These are phyloP conservation scores for Tridacna gigas DNA, from an alignment of 2,888 invertebrate species.

Conservation along the genomic window DNA sequence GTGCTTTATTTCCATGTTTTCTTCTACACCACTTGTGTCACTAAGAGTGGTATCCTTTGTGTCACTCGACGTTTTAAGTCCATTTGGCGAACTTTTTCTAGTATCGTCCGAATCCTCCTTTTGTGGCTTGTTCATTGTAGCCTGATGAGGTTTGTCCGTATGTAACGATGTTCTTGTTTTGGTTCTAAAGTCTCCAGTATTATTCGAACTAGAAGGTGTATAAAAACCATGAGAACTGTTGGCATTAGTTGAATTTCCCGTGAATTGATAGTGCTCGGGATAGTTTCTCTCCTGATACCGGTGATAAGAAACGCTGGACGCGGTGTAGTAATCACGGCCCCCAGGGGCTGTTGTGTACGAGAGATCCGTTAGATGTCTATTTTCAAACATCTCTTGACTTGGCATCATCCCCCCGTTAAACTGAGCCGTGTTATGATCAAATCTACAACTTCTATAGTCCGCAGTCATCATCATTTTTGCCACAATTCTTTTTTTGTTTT, in stretches of 20 bases:
- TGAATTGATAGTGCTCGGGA: conserved; percentile 70
- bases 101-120: conserved; percentile 51
- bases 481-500: neutral
- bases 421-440: conserved; percentile 72
- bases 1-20: conserved; percentile 64
- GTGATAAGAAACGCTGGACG: conserved; percentile 66
- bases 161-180: conserved; percentile 29
- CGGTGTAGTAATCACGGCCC: conserved; percentile 69
- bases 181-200: conserved; percentile 36
- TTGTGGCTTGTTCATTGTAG: conserved; percentile 25
- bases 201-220: conserved; percentile 23
- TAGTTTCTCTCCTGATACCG: conserved; percentile 58
- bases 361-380: conserved; percentile 79
- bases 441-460: conserved; percentile 83
- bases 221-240: conserved; percentile 50
- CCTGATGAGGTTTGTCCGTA: conserved; percentile 27
- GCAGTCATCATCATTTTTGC: conserved; percentile 79
- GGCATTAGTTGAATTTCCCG: conserved; percentile 47
- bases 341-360: conserved; percentile 73
- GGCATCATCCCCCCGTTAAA: conserved; percentile 53
- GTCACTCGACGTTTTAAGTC: conserved; percentile 38
- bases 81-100: conserved; percentile 31
- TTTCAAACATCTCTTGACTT: conserved; percentile 73
- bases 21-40: conserved; percentile 34
- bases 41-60: conserved; percentile 39